Percentiles rank a stretch among this genome's conserved stretches.
These are phyloP conservation scores for Terebella lapidaria DNA, from an alignment of 2,888 invertebrate genomes.

Conservation along the genomic window DNA sequence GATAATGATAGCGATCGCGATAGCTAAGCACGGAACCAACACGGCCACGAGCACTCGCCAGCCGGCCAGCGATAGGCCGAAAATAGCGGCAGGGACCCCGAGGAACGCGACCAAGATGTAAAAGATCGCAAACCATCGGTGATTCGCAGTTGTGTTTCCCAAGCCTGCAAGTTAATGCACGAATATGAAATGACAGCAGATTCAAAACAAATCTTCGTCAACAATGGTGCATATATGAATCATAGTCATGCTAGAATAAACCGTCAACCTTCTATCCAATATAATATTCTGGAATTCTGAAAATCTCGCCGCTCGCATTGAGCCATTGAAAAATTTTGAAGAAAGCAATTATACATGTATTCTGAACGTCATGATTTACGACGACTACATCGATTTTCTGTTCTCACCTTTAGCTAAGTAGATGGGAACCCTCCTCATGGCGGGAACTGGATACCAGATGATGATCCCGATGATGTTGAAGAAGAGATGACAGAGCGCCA, in stretches of 20 bases:
- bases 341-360: background rate
- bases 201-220: too few species aligned
- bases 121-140: background rate
- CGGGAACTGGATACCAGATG: constrained; percentile 59
- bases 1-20: background rate
- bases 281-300: too few species aligned
- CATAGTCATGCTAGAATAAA: too few species aligned
- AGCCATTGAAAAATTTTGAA: too few species aligned
- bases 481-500: constrained; percentile 59
- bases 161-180: too few species aligned
- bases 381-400: background rate
- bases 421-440: constrained; percentile 54
- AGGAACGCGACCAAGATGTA: background rate
- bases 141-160: background rate
- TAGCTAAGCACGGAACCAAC: background rate
- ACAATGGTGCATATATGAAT: too few species aligned
- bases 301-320: too few species aligned
- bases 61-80: background rate
- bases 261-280: too few species aligned
- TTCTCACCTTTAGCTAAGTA: constrained; percentile 46
- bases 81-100: background rate
- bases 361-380: background rate
- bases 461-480: constrained; percentile 58
- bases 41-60: background rate
- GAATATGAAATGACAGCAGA: too few species aligned